Percentiles rank a stretch among this genome's conserved stretches.
Evolutionary conservation across 2,888 invertebrate species (phyloP).

Genomic region (Halictus quadricinctus): DNA sequence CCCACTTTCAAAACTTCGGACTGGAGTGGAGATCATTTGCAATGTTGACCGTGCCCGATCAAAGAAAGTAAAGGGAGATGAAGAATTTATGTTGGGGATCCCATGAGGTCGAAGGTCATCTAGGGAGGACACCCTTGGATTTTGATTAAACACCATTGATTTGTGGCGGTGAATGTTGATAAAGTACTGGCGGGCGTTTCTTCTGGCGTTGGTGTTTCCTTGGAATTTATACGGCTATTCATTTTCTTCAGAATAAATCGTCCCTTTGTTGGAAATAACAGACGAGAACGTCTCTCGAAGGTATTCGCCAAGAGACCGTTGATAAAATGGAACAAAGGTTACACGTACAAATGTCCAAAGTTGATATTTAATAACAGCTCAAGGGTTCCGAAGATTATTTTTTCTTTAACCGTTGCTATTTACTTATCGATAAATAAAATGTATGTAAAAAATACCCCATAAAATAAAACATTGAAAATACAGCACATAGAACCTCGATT

Average conservation of each 20-base stretch:
- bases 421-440: not conserved
- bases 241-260: slow-evolving; percentile 14
- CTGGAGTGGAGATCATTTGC: slow-evolving; percentile 39
- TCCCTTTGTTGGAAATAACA: slow-evolving; percentile 5
- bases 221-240: slow-evolving; percentile 43
- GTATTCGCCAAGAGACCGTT: not conserved
- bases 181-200: slow-evolving; percentile 13
- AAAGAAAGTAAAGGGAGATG: not conserved
- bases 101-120: not conserved
- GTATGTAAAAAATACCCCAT: not conserved
- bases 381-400: not conserved
- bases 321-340: not conserved
- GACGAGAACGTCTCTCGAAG: not conserved
- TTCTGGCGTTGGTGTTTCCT: not conserved
- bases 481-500: too few relatives aligned
- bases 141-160: slow-evolving; percentile 57
- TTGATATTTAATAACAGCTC: not conserved
- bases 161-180: slow-evolving; percentile 37
- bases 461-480: too few relatives aligned
- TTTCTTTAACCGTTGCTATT: not conserved
- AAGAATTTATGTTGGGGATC: slow-evolving; percentile 39
- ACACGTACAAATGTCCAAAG: not conserved
- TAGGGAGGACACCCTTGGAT: slow-evolving; percentile 24
- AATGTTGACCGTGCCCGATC: slow-evolving; percentile 22
- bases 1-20: not conserved